Conservation (phyloP, 2,797 vertebrate species). For the Acrocephalus scirpaceus region DNA sequence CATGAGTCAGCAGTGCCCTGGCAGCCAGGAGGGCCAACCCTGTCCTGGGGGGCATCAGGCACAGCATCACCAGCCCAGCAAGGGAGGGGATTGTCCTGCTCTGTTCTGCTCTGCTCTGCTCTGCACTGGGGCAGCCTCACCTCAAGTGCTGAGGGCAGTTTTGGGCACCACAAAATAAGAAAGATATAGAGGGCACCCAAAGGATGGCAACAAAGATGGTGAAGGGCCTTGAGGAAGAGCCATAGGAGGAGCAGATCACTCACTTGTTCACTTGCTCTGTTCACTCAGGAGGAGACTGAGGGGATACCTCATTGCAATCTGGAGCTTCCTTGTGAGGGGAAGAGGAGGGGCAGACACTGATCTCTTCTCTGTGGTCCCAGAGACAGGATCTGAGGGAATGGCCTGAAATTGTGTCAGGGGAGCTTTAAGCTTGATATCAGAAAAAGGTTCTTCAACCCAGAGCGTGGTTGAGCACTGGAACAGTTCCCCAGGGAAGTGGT, state of each 20-base stretch:
- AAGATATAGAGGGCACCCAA: neutral
- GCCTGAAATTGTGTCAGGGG: neutral
- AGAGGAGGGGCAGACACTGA: neutral
- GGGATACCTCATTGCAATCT: neutral
- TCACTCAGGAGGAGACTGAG: neutral
- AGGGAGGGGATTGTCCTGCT: neutral
- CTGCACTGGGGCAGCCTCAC: accelerated
- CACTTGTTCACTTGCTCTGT: neutral
- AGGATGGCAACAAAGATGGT: accelerated
- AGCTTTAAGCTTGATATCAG: neutral
- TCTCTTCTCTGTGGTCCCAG: neutral
- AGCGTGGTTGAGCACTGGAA: neutral
- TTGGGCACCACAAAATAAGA: neutral
- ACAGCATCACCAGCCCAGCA: accelerated
- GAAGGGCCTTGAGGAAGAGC: neutral
- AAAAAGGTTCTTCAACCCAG: neutral
- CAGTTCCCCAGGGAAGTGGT: neutral
- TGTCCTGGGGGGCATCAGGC: neutral
- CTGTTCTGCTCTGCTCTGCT: neutral
- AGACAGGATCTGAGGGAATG: neutral
- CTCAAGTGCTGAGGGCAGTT: accelerated
- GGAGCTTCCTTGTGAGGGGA: neutral
- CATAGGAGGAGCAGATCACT: neutral
- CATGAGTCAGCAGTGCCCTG: neutral
- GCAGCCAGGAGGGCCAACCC: accelerated